A percentile compares a stretch with the other conserved stretches of the same genome.
Evolutionary conservation across 1,140 invertebrate species (phyloP).

Genomic region (Drosophila leontia): DNA sequence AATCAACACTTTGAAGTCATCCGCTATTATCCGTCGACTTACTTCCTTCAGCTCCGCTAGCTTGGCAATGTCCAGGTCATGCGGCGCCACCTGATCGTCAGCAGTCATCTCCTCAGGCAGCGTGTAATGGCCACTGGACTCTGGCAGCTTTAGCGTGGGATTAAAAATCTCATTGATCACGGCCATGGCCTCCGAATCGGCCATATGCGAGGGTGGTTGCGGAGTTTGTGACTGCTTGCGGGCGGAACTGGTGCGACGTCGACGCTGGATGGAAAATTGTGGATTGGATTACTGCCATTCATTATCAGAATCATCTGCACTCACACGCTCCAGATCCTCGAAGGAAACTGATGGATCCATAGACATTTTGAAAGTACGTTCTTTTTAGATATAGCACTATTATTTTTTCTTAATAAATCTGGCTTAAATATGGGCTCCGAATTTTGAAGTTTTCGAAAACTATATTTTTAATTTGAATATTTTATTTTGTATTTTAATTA

Average conservation of each 20-base stretch:
- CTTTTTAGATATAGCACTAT: neutral
- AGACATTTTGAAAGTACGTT: slow-evolving; percentile 50
- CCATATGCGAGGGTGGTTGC: slow-evolving; percentile 45
- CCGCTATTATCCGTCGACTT: slow-evolving; percentile 13
- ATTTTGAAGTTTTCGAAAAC: neutral
- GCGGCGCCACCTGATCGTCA: slow-evolving; percentile 84
- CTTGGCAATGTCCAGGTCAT: slow-evolving; percentile 86
- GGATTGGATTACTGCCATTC: neutral
- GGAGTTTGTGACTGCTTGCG: slow-evolving; percentile 67
- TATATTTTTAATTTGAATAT: neutral
- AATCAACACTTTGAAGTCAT: neutral
- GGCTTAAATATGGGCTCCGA: neutral
- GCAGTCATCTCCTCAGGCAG: slow-evolving; percentile 86
- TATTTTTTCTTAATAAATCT: neutral
- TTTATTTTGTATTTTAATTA: neutral
- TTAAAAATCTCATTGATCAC: slow-evolving; percentile 85
- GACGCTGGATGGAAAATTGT: slow-evolving; percentile 49
- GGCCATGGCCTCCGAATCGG: slow-evolving; percentile 81
- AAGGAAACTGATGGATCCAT: slow-evolving; percentile 78
- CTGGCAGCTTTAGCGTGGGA: slow-evolving; percentile 76
- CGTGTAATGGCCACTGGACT: slow-evolving; percentile 84
- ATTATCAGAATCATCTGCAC: slow-evolving; percentile 7
- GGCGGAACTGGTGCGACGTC: slow-evolving; percentile 65
- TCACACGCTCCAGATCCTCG: slow-evolving; percentile 80
- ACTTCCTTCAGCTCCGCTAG: slow-evolving; percentile 87